These are phyloP conservation scores for Bombus pascuorum DNA, from an alignment of 1,140 invertebrate genomes.

Conservation along the genomic window DNA sequence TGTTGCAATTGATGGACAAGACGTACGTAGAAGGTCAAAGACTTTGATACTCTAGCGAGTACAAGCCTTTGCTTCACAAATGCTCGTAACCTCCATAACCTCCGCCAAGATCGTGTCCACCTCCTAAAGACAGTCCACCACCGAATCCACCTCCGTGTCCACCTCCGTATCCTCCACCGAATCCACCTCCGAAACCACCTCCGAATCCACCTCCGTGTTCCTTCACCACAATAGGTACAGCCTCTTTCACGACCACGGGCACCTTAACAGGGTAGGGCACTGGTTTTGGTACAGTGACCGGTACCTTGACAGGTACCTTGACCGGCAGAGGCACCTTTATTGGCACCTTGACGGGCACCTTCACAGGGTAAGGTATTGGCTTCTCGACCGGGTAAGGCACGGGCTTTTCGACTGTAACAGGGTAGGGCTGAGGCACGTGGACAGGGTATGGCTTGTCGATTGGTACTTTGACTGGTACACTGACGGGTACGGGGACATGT, in stretches of 20 bases:
- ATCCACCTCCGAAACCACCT: slow-evolving; percentile 55
- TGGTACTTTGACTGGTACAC: slow-evolving; percentile 81
- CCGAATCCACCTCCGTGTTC: slow-evolving; percentile 65
- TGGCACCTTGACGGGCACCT: slow-evolving; percentile 84
- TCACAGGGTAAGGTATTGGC: slow-evolving; percentile 82
- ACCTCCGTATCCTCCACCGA: slow-evolving; percentile 30
- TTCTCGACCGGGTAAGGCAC: slow-evolving; percentile 83
- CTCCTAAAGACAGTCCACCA: slow-evolving; percentile 49
- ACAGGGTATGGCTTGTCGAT: slow-evolving; percentile 84
- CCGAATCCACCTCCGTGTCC: slow-evolving; percentile 42
- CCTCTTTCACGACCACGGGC: slow-evolving; percentile 78
- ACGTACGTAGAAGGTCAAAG: slow-evolving; percentile 26
- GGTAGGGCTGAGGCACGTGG: slow-evolving; percentile 83
- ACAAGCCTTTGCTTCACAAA: slow-evolving; percentile 46
- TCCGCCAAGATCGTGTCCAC: slow-evolving; percentile 32
- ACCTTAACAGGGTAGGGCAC: slow-evolving; percentile 78
- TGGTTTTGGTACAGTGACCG: slow-evolving; percentile 82
- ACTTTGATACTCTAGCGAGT: slow-evolving; percentile 6
- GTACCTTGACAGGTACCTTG: slow-evolving; percentile 81
- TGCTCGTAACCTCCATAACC: slow-evolving; percentile 59
- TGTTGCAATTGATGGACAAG: slow-evolving; percentile 11
- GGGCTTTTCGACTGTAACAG: slow-evolving; percentile 84
- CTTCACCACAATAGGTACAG: slow-evolving; percentile 83
- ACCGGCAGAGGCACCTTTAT: slow-evolving; percentile 78
- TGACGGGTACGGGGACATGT: slow-evolving; percentile 78